Evolutionary conservation across 2,888 invertebrate genomes (phyloP).

Genomic region (Lithophane semibrunnea): DNA sequence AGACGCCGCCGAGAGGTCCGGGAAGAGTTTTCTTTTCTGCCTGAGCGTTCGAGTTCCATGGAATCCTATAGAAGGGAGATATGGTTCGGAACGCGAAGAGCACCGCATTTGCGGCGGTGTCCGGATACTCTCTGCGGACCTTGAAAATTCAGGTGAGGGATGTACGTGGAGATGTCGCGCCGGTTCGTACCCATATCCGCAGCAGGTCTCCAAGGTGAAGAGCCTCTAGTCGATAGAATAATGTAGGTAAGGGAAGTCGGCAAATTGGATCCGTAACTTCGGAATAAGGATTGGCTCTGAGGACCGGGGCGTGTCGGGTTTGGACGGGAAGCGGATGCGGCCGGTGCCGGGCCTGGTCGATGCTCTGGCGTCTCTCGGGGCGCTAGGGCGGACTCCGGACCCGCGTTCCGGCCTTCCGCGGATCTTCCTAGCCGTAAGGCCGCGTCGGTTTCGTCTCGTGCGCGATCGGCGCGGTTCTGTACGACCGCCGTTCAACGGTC

Average conservation of each 20-base stretch:
- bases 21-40: conserved; percentile 73
- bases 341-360: conserved; percentile 49
- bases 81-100: conserved; percentile 86
- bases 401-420: conserved; percentile 71
- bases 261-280: conserved; percentile 92
- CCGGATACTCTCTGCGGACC: conserved; percentile 78
- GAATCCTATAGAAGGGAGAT: conserved; percentile 89
- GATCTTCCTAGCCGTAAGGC: conserved; percentile 70
- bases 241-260: conserved; percentile 93
- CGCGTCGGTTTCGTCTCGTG: conserved; percentile 69
- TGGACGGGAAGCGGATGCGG: conserved; percentile 78
- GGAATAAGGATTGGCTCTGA: conserved; percentile 94
- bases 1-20: conserved; percentile 91
- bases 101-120: conserved; percentile 75
- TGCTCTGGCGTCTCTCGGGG: conserved; percentile 57
- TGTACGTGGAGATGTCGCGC: conserved; percentile 79
- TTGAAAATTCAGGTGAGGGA: conserved; percentile 80
- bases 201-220: conserved; percentile 92
- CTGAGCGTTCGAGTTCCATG: conserved; percentile 85
- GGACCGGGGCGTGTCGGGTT: conserved; percentile 90
- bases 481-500: conserved; percentile 85
- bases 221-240: conserved; percentile 84
- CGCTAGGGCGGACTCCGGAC: conserved; percentile 68
- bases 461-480: conserved; percentile 67
- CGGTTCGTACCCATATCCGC: conserved; percentile 93